phyloP scores from a whole-genome alignment of 2,888 invertebrate species.

The Abscondita cerata region DNA sequence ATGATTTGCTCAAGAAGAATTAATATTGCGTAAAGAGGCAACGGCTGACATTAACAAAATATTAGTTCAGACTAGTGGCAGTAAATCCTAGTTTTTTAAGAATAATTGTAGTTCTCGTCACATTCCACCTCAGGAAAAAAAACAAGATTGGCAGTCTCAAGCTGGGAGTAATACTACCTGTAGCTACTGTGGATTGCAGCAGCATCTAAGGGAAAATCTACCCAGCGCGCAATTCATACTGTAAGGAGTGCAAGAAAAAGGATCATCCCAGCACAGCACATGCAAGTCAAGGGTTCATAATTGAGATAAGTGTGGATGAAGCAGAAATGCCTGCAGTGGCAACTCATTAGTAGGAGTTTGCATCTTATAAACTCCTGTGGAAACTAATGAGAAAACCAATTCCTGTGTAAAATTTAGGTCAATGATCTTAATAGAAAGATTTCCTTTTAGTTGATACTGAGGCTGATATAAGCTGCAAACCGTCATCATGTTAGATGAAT shows the following conservation, averaged over 20 bases:
- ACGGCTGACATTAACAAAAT: too few species aligned
- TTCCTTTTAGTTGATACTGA: neutral
- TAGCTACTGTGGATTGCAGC: neutral
- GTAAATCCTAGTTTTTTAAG: too few species aligned
- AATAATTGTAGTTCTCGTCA: too few species aligned
- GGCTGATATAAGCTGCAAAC: slow-evolving; percentile 7
- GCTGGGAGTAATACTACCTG: neutral
- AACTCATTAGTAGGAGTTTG: neutral
- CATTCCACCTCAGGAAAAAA: too few species aligned
- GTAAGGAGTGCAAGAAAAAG: neutral
- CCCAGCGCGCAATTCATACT: neutral
- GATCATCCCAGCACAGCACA: neutral
- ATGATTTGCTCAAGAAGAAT: too few species aligned
- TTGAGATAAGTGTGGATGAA: neutral
- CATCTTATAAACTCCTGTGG: neutral
- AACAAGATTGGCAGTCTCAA: too few species aligned
- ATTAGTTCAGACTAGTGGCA: too few species aligned
- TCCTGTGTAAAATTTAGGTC: neutral
- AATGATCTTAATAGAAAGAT: neutral
- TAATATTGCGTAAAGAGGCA: too few species aligned
- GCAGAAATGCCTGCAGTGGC: neutral
- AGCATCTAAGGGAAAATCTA: neutral
- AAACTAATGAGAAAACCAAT: neutral
- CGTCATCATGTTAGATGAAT: neutral
- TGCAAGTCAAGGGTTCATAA: neutral